These are phyloP conservation scores for Lepus townsendii DNA, from an alignment of 2,797 vertebrate species.

Conservation along the genomic window DNA sequence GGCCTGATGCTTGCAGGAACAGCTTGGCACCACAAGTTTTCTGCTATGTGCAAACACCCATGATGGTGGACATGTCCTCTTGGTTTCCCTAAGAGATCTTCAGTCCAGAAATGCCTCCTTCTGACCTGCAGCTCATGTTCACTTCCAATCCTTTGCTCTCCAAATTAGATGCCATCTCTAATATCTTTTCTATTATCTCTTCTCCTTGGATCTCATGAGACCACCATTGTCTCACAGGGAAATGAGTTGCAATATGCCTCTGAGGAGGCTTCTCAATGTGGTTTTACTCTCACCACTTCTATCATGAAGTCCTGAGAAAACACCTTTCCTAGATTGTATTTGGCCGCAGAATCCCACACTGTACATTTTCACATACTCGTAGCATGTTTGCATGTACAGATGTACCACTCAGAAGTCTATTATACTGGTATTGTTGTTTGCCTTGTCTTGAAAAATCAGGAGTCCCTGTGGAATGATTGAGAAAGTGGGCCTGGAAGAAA, in stretches of 20 bases:
- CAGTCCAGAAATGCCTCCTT: neutral
- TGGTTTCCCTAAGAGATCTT: neutral
- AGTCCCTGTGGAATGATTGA: neutral
- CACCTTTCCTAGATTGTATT: neutral
- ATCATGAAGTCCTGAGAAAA: neutral
- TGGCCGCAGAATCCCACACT: neutral
- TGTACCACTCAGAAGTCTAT: neutral
- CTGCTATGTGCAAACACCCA: neutral
- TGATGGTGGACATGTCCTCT: neutral
- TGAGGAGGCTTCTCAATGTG: neutral
- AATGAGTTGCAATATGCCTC: neutral
- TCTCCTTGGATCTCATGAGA: neutral
- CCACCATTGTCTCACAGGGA: neutral
- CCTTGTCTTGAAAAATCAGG: neutral
- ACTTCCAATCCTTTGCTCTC: neutral
- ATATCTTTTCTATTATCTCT: neutral
- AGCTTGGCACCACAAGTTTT: neutral
- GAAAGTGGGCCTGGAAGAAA: neutral
- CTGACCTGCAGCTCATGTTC: neutral
- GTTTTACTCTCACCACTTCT: neutral
- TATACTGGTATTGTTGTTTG: constrained; percentile 17
- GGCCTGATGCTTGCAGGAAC: neutral
- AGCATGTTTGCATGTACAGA: neutral
- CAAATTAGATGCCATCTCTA: neutral
- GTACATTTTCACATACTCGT: neutral